Evolutionary conservation across 2,888 invertebrate species (phyloP), one percentile per base, ranked within the genome.

Genomic region (Lithophane ornitopus): DNA sequence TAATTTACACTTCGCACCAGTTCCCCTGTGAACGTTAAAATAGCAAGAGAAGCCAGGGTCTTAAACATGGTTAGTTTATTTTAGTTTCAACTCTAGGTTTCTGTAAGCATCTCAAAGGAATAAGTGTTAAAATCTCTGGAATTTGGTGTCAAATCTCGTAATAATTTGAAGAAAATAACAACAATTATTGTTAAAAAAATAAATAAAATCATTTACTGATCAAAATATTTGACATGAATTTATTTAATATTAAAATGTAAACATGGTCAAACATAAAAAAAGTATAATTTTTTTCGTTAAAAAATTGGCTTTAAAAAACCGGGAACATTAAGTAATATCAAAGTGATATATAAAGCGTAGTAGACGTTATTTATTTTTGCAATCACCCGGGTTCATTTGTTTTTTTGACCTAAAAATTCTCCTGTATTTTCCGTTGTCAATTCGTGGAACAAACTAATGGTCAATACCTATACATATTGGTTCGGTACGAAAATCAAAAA

Each of bases 1-100:
- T 78, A 76, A 84, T 84, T 78, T 86, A 83, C 80, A 84, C 84
- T 83, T 80, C 49, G 44, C 71, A 84, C 80, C 71, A 74, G 71
- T 74, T 62, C 74, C 49, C 74, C 39, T 16, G 76, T 62, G 54
- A 12, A 65, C 76, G 41, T 70, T 78, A 73, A 82, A 82, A 80
- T 74, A 85, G 44, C 34, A 54, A 73, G 44, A 72, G 67, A 16
- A 82, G 39, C 66, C 26, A 14, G 26, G 39, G 46, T 78, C 74
- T 74, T 81, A 58, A 67, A 85, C 46, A 63, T 79, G 16, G 65
- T 73, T 74, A 39, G 41, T 67, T 72, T 81, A 73, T 80, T 82
- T 82, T 61, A 46, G 54, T 68, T 63, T 46, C 34, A 67, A 54
- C 52, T 49, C 12, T 22, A 19, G 41, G 41, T 49, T 72, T 80